Evolutionary conservation across 2,888 invertebrate species (phyloP), one percentile per base, ranked within the genome.

Genomic region (Nesidiocoris tenuis): DNA sequence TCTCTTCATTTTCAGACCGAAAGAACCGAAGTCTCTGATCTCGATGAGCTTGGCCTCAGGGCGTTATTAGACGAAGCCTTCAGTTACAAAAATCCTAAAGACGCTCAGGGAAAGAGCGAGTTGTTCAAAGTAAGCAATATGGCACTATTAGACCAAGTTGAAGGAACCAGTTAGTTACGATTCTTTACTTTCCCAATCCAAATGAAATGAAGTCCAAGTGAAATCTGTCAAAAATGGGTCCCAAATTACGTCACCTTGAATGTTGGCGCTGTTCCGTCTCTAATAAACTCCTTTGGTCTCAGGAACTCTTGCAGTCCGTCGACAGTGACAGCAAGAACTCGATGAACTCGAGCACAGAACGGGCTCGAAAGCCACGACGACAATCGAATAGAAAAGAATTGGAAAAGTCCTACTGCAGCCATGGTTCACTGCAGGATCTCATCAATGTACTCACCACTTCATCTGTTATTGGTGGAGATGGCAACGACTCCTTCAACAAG

Each of bases 11-110:
- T 39, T 3, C 39, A 59, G 22, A n/a, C 25, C 24, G 70, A 70
- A 24, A 56, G 70, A 16, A 72, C 61, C 16, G 63, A 74, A 17
- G 77, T 79, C 2, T 77, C 77, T 22, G 74, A 78, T 81, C 85
- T 92, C 83, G 91, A 93, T 84, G 93, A 94, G 82, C 88, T 88
- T 76, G 89, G 91, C 83, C 86, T 94, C 79, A 89, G 90, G 81
- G 91, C 90, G 76, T 86, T 94, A 79, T 86, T 94, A 81, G 92
- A 94, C 83, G 94, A 94, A 86, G 93, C 93, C 80, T 89, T 92
- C 82, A 90, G 89, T 80, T 94, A 94, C 85, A 93, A 92, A 84
- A 89, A 90, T 83, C 93, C 93, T 75, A 91, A 92, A 86, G 94
- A 94, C 83, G 87, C 91, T 79, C 91, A 92, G 84, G 92, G 93